Evolutionary conservation across 2,888 invertebrate genomes (phyloP), one percentile per base, ranked within the genome.

Genomic region (Hirtodrosophila duncani): DNA sequence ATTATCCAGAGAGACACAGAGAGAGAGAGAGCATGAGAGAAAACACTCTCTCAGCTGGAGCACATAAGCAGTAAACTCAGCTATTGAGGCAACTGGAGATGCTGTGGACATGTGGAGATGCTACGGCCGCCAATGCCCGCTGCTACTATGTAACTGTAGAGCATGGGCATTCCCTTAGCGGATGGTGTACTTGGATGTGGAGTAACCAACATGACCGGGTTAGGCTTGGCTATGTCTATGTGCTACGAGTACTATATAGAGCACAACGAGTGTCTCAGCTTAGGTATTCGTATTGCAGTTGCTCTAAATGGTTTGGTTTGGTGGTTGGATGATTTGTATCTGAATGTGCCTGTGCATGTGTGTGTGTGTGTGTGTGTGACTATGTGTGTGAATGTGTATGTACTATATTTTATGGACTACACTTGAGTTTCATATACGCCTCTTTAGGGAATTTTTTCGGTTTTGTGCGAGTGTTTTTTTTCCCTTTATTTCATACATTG

Each of bases 171-270:
- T n/a, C n/a, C n/a, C n/a, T n/a, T n/a, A n/a, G n/a, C n/a, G n/a
- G n/a, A n/a, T n/a, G n/a, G 9, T 42, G 8, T 11, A 9, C 10
- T 13, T 26, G 24, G 16, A 14, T 30, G 29, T 41, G 41, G 37
- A 59, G 48, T 59, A 49, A 41, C 61, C 49, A 43, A 33, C 37
- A 57, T 67, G 74, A 75, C 74, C 74, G 74, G 74, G 74, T 75
- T 77, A 75, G 64, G 57, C 67, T 48, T 58, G 52, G 41, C 51
- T 55, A 45, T 45, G 39, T 48, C 49, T 52, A 37, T 52, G 33
- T 38, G n/a, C n/a, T n/a, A n/a, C n/a, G n/a, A n/a, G n/a, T n/a
- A n/a, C n/a, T 70, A 66, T 74, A 61, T 71, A 58, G 68, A 74
- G 57, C 70, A 68, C 60, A 57, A 38, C 43, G 24, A 3, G 5